phyloP scores from a whole-genome alignment of 2,888 invertebrate species.

The Hylaea fasciaria region DNA sequence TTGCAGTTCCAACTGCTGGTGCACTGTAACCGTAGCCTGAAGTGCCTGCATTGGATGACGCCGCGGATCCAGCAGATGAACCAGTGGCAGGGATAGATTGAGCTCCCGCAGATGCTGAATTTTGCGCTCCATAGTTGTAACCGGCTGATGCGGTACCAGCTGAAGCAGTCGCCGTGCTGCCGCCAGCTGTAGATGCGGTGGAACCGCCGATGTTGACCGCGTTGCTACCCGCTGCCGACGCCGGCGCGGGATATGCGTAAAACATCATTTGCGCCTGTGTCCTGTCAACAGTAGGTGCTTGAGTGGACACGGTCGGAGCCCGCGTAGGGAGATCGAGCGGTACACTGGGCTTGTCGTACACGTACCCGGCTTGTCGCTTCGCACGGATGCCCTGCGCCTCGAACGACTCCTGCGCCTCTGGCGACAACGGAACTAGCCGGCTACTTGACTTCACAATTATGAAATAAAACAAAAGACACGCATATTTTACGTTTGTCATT shows the following conservation, averaged over 20 bases:
- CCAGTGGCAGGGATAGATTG: conserved; percentile 22
- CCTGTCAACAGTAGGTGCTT: conserved; percentile 72
- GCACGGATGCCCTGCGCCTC: conserved; percentile 51
- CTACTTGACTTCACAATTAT: conserved; percentile 45
- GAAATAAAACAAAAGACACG: conserved; percentile 47
- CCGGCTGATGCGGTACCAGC: conserved; percentile 37
- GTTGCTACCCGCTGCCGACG: conserved; percentile 50
- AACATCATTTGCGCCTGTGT: conserved; percentile 74
- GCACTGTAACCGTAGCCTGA: conserved; percentile 50
- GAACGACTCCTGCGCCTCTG: conserved; percentile 34
- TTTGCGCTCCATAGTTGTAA: conserved; percentile 55
- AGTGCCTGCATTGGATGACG: conserved; percentile 25
- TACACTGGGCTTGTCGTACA: conserved; percentile 73
- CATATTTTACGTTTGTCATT: conserved; percentile 52
- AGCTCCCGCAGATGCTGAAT: conserved; percentile 27
- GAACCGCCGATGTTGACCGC: conserved; percentile 59
- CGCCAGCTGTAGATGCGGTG: conserved; percentile 40
- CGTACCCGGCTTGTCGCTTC: conserved; percentile 76
- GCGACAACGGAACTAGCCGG: conserved; percentile 21
- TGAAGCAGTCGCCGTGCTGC: conserved; percentile 25
- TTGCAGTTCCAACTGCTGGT: conserved; percentile 29
- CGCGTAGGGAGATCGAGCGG: conserved; percentile 72
- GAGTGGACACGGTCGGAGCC: conserved; percentile 60
- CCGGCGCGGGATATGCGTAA: conserved; percentile 72
- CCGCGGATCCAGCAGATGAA: conserved; percentile 26